These are phyloP conservation scores for Prosapia bicincta DNA, from an alignment of 2,888 invertebrate genomes.

Conservation along the genomic window DNA sequence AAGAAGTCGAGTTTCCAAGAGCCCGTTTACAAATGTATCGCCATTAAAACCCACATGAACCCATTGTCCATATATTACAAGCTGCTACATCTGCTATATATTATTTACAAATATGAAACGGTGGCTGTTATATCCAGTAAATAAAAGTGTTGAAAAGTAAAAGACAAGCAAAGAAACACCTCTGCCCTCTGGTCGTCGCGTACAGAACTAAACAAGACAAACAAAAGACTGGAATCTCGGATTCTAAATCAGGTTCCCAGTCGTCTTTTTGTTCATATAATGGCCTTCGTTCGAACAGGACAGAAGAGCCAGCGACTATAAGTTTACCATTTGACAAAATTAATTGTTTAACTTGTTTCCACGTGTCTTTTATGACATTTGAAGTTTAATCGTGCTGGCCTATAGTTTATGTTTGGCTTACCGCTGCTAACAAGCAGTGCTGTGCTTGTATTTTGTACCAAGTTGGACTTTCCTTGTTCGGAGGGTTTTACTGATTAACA, in stretches of 20 bases:
- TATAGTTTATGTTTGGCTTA: not conserved
- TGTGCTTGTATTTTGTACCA: not conserved
- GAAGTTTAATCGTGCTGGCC: not conserved
- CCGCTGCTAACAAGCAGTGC: not conserved
- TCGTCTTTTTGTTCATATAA: constrained; percentile 19
- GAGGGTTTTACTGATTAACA: not conserved
- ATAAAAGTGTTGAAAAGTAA: not conserved
- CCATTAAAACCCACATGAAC: no score
- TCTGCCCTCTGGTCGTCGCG: not conserved
- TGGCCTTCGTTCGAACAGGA: constrained; percentile 9
- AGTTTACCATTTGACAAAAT: constrained; percentile 27
- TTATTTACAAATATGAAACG: not conserved
- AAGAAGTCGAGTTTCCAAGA: no score
- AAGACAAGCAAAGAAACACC: not conserved
- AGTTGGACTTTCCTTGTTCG: not conserved
- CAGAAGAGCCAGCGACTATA: constrained; percentile 9
- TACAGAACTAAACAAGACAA: not conserved
- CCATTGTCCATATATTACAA: no score
- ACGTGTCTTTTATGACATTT: constrained; percentile 23
- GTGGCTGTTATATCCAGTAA: not conserved
- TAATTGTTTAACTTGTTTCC: constrained; percentile 24
- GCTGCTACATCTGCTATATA: not conserved
- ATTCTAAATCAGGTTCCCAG: constrained; percentile 19
- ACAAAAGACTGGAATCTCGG: constrained; percentile 4
- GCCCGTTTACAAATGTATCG: no score